Base-by-base conservation (phyloP, 2,888 invertebrate genomes). In the Cataglyphis livida region DNA sequence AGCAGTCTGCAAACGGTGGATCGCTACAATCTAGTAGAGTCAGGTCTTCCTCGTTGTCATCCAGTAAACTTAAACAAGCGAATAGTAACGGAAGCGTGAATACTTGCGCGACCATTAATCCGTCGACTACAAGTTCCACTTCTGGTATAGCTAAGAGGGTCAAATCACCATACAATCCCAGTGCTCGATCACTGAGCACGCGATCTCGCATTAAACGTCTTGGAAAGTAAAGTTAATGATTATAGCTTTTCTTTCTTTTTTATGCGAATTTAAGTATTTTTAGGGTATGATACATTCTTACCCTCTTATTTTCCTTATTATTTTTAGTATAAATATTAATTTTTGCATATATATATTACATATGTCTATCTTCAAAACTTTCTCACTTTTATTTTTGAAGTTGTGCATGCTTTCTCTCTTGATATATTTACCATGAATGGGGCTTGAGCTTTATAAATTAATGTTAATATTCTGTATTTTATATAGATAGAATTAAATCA, bases 191-290 rank as follows among this genome's bases (percentile, higher is more conserved):
- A 3, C 88, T 94, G 4, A 92, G 92, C 57, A 94, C 94, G 25
- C 91, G 94, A 79, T 94, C 94, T 74, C 92, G 94, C 44, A 93
- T 94, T 59, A 94, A 94, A 82, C 93, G 94, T 9, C 92, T 94
- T 44, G 92, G 93, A 38, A 94, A 94, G 82, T 94, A 89, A 93
- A 51, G 38, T 44, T 12, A 66, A 44, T 66, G 54, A 10, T 41
- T 48, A n/a, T 51, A 73, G 21, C 44, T 62, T 61, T 28, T 41
- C 10, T 12, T 41, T 41, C 15, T 51, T n/a, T 51, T n/a, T n/a
- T n/a, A 51, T 51, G 64, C 21, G 6, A 70, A 51, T 81, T 84
- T 32, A 44, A 59, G 44, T 21, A 6, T 54, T 44, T 70, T 61
- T 51, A 81, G 87, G 84, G 88, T 88, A 88, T 87, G 15, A 28